These are phyloP conservation scores for Pomphorhynchus laevis DNA, from an alignment of 1,140 invertebrate genomes.

Conservation along the genomic window DNA sequence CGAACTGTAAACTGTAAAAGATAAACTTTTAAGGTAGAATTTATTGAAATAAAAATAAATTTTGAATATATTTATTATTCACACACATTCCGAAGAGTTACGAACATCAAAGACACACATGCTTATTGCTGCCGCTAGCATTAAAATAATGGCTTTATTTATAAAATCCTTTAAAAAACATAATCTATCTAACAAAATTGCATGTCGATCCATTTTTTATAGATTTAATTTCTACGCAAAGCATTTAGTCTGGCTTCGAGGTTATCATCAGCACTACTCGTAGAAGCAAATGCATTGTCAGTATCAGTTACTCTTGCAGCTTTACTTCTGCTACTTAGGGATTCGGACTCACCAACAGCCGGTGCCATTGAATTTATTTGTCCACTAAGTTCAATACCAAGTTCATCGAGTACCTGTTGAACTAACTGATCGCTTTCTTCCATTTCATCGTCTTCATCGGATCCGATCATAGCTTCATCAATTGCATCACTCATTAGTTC, in stretches of 20 bases:
- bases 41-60: no score
- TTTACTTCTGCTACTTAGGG: background rate
- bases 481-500: conserved; percentile 99
- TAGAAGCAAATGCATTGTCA: conserved; percentile 15
- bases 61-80: no score
- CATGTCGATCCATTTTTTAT: no score
- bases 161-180: no score
- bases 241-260: conserved; percentile 67
- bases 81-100: no score
- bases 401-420: conserved; percentile 69
- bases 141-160: no score
- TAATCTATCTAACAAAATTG: no score
- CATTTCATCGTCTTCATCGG: conserved; percentile 89
- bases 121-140: no score
- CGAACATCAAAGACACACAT: no score
- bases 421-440: conserved; percentile 23
- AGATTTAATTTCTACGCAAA: conserved; percentile 49
- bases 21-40: no score
- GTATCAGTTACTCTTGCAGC: background rate
- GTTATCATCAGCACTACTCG: conserved; percentile 42
- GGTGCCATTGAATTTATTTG: conserved; percentile 48
- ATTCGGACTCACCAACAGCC: conserved; percentile 24
- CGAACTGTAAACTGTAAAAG: no score
- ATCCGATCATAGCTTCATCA: conserved; percentile 91
- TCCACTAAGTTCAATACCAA: conserved; percentile 63